phyloP scores from a whole-genome alignment of 2,797 vertebrate species.

The Poeciliopsis turneri region DNA sequence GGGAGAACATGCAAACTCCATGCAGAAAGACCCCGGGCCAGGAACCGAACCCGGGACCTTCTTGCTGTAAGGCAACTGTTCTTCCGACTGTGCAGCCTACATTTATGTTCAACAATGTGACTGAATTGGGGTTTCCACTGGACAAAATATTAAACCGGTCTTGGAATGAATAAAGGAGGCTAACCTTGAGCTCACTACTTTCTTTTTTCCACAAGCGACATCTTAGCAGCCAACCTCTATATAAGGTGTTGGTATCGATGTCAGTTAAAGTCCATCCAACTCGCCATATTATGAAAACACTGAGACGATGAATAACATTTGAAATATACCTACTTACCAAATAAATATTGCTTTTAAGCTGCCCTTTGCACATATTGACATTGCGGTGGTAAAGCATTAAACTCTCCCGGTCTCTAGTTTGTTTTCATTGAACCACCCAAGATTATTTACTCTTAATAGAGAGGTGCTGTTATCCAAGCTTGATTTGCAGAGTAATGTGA shows the following conservation, averaged over 20 bases:
- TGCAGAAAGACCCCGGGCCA: too few relatives aligned
- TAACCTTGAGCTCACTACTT: neutral
- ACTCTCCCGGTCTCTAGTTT: slow-evolving; percentile 23
- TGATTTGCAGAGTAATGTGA: slow-evolving; percentile 55
- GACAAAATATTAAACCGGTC: neutral
- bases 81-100: too few relatives aligned
- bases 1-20: too few relatives aligned
- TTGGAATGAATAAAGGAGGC: neutral
- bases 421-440: slow-evolving; percentile 52
- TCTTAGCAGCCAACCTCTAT: neutral
- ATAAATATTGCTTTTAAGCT: neutral
- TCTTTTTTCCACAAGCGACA: neutral
- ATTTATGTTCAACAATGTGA: neutral
- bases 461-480: slow-evolving; percentile 43
- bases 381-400: neutral
- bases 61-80: too few relatives aligned
- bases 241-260: neutral
- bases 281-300: neutral
- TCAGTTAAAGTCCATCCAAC: neutral
- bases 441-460: slow-evolving; percentile 49
- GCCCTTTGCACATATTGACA: neutral
- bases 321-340: neutral
- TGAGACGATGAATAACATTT: neutral
- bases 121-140: neutral
- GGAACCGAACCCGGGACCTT: too few relatives aligned